Evolutionary conservation across 2,888 invertebrate genomes (phyloP).

Genomic region (Ashinkailepas kermadecensis): DNA sequence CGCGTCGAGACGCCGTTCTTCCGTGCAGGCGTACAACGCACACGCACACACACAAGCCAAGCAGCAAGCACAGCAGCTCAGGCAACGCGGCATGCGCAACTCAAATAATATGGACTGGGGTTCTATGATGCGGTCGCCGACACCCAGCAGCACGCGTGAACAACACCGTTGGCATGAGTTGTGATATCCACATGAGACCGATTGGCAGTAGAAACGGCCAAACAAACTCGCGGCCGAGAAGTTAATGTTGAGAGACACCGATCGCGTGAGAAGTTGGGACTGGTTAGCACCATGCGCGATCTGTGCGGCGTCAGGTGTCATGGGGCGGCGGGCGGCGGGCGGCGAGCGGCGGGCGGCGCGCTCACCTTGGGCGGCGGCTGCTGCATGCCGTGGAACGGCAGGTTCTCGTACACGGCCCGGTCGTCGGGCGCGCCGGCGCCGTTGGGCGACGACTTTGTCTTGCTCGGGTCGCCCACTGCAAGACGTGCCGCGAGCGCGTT

Average conservation of each 20-base stretch:
- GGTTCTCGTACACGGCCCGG: constrained; percentile 80
- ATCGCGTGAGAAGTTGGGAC: too few species aligned
- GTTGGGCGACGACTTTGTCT: not conserved
- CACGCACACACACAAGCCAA: not conserved
- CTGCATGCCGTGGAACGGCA: constrained; percentile 90
- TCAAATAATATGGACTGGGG: not conserved
- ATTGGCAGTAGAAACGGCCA: not conserved
- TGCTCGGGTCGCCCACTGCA: constrained; percentile 19
- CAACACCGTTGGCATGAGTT: not conserved
- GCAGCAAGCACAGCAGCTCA: not conserved
- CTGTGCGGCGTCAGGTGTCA: constrained; percentile 21
- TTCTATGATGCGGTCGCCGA: not conserved
- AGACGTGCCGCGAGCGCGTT: not conserved
- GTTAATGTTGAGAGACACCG: not conserved
- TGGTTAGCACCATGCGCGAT: constrained; percentile 17
- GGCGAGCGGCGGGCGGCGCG: not conserved
- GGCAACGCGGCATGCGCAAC: not conserved
- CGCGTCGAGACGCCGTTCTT: not conserved
- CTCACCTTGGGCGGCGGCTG: constrained; percentile 87
- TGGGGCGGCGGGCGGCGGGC: constrained; percentile 27
- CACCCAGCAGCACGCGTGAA: too few species aligned
- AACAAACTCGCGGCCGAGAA: not conserved
- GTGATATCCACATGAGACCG: too few species aligned
- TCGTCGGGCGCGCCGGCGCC: constrained; percentile 56
- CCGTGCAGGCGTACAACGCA: not conserved